Evolutionary conservation across 2,113 vertebrate genomes (phyloP).

Genomic region (Onychostoma macrolepis): DNA sequence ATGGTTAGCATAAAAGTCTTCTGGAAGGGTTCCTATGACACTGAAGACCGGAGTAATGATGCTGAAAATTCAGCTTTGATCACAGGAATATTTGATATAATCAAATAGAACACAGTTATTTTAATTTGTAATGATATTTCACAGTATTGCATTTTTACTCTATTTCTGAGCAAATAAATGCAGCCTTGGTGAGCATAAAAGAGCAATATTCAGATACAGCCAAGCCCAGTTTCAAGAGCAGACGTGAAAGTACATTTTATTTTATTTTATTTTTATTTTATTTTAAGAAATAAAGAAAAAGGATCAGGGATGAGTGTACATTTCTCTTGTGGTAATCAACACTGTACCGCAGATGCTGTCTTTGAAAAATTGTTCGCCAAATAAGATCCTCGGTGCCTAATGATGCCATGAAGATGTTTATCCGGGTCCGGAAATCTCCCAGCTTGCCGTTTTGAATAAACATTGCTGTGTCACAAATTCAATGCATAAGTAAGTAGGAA

Average conservation of each 20-base stretch:
- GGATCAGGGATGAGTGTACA: neutral
- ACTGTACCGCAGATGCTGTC: neutral
- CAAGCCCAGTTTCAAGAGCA: too few species aligned
- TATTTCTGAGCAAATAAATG: neutral
- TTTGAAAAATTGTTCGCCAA: neutral
- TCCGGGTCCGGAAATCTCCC: neutral
- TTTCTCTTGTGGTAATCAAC: neutral
- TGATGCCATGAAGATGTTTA: neutral
- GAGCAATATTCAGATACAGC: too few species aligned
- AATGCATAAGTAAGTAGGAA: slow-evolving; percentile 43
- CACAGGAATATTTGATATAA: too few species aligned
- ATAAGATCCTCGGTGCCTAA: slow-evolving; percentile 52
- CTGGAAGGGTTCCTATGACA: too few species aligned
- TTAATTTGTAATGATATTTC: too few species aligned
- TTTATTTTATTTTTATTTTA: too few species aligned
- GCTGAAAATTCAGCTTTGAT: too few species aligned
- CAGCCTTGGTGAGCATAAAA: neutral
- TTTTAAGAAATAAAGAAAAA: neutral
- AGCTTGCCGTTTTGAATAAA: slow-evolving; percentile 42
- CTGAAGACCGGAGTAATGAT: too few species aligned
- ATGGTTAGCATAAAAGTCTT: too few species aligned
- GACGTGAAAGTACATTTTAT: too few species aligned
- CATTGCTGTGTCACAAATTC: slow-evolving; percentile 23
- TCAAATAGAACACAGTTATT: too few species aligned
- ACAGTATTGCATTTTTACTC: too few species aligned